Base-by-base conservation (phyloP, 2,888 invertebrate species). In the Colletes collaris region DNA sequence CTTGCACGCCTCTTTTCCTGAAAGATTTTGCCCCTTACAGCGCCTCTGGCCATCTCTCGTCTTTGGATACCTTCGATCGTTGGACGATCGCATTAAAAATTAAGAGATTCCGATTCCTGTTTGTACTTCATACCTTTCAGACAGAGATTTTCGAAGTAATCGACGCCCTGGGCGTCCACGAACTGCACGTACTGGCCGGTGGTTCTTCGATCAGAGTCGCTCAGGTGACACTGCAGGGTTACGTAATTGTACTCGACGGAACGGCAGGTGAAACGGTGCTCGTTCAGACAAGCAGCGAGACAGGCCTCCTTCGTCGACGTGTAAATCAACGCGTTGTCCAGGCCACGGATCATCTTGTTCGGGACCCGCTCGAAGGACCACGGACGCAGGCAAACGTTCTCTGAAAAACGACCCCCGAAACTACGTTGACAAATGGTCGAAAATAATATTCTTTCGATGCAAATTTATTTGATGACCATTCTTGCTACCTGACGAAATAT, bases 281-380 rank as follows among this genome's bases (percentile, higher is more conserved):
- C 98, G 92, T 98, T 98, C 69, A 98, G 94, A 92, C 98, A 98
- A 55, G 98, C 97, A 40, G 98, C 97, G 44, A 98, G 94, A 91
- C 98, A 98, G 78, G 98, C 97, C 94, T 98, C 98, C 93, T 98
- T 98, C 75, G 98, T 98, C 63, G 98, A 97, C 1, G 98, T 97
- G 93, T 98, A 98, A 92, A 98, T 97, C 80, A 98, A 95, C 52
- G 98, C 97, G 91, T 98, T 98, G 94, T 98, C 98, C 89, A 97
- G 94, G 0, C 98, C 98, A 53, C 97, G 95, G 76, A 98, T 96
- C 93, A 98, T 97, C 93, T 98, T 98, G 93, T 98, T 98, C 4
- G 98, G 98, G 56, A 98, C 97, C 62, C 98, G 94, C 93, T 98
- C 98, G 93, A 98, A 98, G 55, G 98, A 95, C 98, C 98, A 98